Percentiles rank a stretch among this genome's conserved stretches.
Evolutionary conservation across 2,797 vertebrate genomes (phyloP).

Genomic region (Menidia menidia): DNA sequence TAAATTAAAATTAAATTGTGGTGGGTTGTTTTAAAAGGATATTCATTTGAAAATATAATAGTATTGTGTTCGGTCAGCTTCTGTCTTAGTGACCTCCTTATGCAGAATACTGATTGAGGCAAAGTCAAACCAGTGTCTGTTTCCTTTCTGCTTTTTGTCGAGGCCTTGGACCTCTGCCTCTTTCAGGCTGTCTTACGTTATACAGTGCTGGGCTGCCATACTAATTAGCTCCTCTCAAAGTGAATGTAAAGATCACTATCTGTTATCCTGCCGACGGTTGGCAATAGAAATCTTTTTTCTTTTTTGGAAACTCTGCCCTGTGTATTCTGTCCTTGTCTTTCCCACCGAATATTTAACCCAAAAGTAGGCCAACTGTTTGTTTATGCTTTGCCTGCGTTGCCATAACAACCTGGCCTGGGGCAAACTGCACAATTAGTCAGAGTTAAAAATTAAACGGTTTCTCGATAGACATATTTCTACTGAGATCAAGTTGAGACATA

Average conservation of each 20-base stretch:
- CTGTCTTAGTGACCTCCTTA: conserved; percentile 37
- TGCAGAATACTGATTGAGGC: conserved; percentile 64
- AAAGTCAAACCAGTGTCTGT: conserved; percentile 55
- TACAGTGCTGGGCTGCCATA: conserved; percentile 63
- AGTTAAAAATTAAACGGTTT: conserved; percentile 36
- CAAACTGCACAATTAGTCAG: conserved; percentile 60
- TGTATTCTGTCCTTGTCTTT: conserved; percentile 50
- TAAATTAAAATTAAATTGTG: neutral
- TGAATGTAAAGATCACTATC: conserved; percentile 69
- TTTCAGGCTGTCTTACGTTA: conserved; percentile 56
- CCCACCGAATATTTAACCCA: conserved; percentile 34
- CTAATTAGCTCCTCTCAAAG: conserved; percentile 69
- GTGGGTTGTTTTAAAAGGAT: neutral
- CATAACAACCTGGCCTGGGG: conserved; percentile 74
- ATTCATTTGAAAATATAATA: neutral
- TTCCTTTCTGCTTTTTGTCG: conserved; percentile 61
- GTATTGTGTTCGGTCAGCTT: conserved; percentile 15
- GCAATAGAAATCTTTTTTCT: conserved; percentile 45
- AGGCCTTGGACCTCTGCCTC: conserved; percentile 23
- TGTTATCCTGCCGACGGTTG: conserved; percentile 31
- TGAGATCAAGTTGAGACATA: conserved; percentile 15
- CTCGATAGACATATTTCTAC: conserved; percentile 26
- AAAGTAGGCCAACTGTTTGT: conserved; percentile 57
- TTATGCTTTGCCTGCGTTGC: conserved; percentile 67
- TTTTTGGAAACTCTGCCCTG: conserved; percentile 40